Percentiles rank a stretch among this genome's conserved stretches.
These are phyloP conservation scores for Hippopotamyrus pictus DNA, from an alignment of 2,797 vertebrate genomes.

Conservation along the genomic window DNA sequence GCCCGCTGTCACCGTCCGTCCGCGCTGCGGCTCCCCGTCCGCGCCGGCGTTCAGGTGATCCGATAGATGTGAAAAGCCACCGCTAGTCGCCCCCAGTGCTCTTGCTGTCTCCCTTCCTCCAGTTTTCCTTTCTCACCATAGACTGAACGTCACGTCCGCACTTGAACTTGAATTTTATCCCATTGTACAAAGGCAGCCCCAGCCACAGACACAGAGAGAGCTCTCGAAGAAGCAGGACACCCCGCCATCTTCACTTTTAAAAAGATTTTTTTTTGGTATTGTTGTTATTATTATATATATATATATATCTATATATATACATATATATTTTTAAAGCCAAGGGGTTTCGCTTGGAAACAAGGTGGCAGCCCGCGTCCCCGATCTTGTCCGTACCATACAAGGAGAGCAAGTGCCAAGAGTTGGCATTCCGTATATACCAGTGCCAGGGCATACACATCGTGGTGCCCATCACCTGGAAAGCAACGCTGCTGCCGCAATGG, in stretches of 20 bases:
- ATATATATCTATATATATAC: neutral
- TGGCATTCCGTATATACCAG: constrained; percentile 71
- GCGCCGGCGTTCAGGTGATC: constrained; percentile 40
- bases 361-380: constrained; percentile 60
- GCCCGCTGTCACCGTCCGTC: constrained; percentile 17
- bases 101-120: constrained; percentile 63
- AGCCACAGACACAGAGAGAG: constrained; percentile 75
- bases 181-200: constrained; percentile 81
- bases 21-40: constrained; percentile 19
- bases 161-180: constrained; percentile 94
- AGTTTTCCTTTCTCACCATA: constrained; percentile 73
- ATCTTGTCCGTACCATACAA: constrained; percentile 64
- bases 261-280: constrained; percentile 41
- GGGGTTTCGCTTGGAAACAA: constrained; percentile 61
- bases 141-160: constrained; percentile 85
- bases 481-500: constrained; percentile 61
- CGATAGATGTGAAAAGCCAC: constrained; percentile 69
- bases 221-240: constrained; percentile 78
- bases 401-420: constrained; percentile 76
- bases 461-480: constrained; percentile 57
- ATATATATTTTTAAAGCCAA: constrained; percentile 46
- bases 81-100: constrained; percentile 79
- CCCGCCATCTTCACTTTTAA: constrained; percentile 82
- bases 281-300: neutral
- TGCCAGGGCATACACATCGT: constrained; percentile 71